These are phyloP conservation scores for Salpingus planirostris DNA, from an alignment of 2,888 invertebrate species.

Conservation along the genomic window DNA sequence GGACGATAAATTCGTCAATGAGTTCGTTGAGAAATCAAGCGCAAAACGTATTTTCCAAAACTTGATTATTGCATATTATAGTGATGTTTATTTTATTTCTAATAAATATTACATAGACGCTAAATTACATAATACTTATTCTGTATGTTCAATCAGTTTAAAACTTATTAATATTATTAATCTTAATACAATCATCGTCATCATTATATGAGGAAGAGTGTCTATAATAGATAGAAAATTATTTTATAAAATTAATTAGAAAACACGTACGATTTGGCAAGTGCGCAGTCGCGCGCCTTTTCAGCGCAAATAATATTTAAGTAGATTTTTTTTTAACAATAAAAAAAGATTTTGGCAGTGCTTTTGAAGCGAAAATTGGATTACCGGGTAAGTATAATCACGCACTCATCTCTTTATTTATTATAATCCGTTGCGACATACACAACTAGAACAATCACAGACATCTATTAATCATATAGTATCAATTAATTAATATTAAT, in stretches of 20 bases:
- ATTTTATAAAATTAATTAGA: no score
- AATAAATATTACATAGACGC: not conserved
- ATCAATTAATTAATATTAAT: no score
- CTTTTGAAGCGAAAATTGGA: constrained; percentile 21
- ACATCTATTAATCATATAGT: constrained; percentile 30
- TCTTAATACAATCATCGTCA: not conserved
- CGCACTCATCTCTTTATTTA: constrained; percentile 23
- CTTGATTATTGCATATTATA: no score
- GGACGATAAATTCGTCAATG: constrained; percentile 29
- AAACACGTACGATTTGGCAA: constrained; percentile 31
- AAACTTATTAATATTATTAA: constrained; percentile 1
- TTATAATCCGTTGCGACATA: no score
- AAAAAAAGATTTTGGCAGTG: constrained; percentile 26
- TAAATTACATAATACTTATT: constrained; percentile 2
- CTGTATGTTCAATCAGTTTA: not conserved
- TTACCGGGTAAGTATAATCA: constrained; percentile 23
- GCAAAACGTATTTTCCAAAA: no score
- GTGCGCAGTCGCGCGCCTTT: constrained; percentile 22
- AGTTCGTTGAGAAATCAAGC: constrained; percentile 17
- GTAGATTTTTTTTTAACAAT: constrained; percentile 7
- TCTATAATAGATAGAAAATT: constrained; percentile 12
- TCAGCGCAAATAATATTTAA: constrained; percentile 14
- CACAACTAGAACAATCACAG: constrained; percentile 38
- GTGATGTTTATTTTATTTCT: constrained; percentile 1
- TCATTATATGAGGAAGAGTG: not conserved